Percentiles rank a stretch among this genome's conserved stretches.
Conservation (phyloP, 1,140 invertebrate genomes). For the Temnothorax longispinosus region DNA sequence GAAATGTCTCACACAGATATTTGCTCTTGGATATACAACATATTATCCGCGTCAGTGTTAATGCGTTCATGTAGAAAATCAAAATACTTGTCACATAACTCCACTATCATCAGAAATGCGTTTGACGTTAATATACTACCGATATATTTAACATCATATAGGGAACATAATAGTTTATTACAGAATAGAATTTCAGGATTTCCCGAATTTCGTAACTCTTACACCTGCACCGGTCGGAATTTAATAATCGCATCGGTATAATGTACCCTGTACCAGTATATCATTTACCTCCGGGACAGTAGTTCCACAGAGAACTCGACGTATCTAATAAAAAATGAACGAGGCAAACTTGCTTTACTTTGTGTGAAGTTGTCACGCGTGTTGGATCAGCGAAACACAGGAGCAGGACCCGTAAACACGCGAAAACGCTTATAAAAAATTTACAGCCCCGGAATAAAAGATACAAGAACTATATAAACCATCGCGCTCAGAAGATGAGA, state of each 20-base stretch:
- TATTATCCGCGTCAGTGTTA: not conserved
- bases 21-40: not conserved
- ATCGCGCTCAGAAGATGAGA: not conserved
- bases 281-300: not conserved
- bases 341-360: not conserved
- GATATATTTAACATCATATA: too few relatives aligned
- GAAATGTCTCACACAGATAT: not conserved
- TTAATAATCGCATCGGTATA: not conserved
- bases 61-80: not conserved
- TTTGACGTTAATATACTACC: constrained; percentile 2
- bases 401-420: not conserved
- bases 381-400: not conserved
- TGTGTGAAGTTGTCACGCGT: constrained; percentile 20
- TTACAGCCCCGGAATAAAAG: constrained; percentile 25
- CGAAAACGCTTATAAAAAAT: constrained; percentile 21
- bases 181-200: not conserved
- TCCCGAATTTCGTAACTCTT: not conserved
- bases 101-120: not conserved
- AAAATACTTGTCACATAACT: not conserved
- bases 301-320: not conserved
- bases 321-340: constrained; percentile 13
- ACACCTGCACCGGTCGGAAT: not conserved
- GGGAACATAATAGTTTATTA: not conserved
- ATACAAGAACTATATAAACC: not conserved
- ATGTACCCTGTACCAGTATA: not conserved